Base-by-base conservation (phyloP, 2,113 vertebrate genomes). In the Cephalopholis sonnerati region DNA sequence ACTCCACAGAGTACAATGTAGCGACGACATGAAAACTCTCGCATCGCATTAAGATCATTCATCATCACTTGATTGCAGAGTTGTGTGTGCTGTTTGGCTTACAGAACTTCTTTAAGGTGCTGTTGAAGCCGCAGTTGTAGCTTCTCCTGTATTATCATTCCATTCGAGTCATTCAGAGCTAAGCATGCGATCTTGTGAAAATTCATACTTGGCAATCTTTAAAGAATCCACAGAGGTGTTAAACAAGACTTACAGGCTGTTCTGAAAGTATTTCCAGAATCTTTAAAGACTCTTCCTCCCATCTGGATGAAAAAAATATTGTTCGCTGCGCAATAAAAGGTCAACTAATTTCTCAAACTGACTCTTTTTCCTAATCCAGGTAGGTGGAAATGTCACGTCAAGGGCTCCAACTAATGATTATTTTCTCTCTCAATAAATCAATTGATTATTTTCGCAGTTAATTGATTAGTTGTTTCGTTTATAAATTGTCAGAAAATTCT, bases 1-100 rank as follows among this genome's bases (percentile, higher is more conserved):
- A 82, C 77, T 41, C 57, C 70, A 77, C 70, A 68, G 72, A 90
- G 62, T 84, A 87, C 64, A 91, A 93, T 94, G 93, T 94, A 93
- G 93, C 91, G 83, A 82, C 0, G 5, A 88, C 82, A 75, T 69
- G 24, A 71, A 80, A 68, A 72, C 63, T 71, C 50, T 76, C 79
- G 51, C 79, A 24, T 82, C 77, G 54, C 29, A 15, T 81, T 24
- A 75, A 62, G 32, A 50, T 75, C 66, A 75, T 73, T 25, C 7
- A n/a, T 76, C 13, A 17, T 75, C 73, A 63, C 36, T 36, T 0
- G 39, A 54, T 68, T 32, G 67, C 64, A 74, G 44, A 68, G 69
- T 9, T 61, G 7, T 39, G 27, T 74, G 64, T 58, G 74, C 13
- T 53, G 46, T 82, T 76, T 48, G 66, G 69, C 63, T 75, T 70